A percentile compares a stretch with the other conserved stretches of the same genome.
Conservation (phyloP, 1,140 invertebrate species). For the Drosophila azteca region DNA sequence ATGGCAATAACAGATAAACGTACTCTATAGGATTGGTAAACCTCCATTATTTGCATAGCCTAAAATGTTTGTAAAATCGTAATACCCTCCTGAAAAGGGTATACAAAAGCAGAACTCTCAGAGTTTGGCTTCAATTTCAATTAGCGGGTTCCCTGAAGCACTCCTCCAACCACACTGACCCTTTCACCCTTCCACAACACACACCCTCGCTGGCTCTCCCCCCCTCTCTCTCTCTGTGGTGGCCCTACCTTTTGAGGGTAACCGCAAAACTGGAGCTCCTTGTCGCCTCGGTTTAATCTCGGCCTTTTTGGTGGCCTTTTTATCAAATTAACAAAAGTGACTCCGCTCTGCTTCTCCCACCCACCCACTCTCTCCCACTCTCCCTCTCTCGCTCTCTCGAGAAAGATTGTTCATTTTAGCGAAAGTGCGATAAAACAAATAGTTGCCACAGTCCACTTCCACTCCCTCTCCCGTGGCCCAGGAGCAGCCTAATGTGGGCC, state of each 20-base stretch:
- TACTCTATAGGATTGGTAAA: too few species aligned
- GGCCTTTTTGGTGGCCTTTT: slow-evolving; percentile 72
- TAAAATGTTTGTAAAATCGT: too few species aligned
- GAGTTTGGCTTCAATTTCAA: slow-evolving; percentile 56
- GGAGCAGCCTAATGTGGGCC: slow-evolving; percentile 49
- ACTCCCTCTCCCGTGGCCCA: slow-evolving; percentile 1
- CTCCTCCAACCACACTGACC: not conserved
- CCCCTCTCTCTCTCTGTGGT: too few species aligned
- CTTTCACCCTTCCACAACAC: too few species aligned
- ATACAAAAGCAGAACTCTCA: not conserved
- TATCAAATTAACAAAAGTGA: slow-evolving; percentile 83
- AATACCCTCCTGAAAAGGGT: too few species aligned
- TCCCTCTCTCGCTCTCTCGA: slow-evolving; percentile 1
- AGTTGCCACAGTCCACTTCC: slow-evolving; percentile 45
- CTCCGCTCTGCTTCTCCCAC: slow-evolving; percentile 3
- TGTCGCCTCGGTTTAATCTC: slow-evolving; percentile 67
- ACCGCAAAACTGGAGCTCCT: slow-evolving; percentile 47
- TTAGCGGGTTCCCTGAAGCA: slow-evolving; percentile 39
- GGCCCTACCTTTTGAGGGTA: not conserved
- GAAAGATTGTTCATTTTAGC: slow-evolving; percentile 73
- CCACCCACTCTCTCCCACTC: not conserved
- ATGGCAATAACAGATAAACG: too few species aligned
- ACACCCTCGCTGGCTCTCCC: too few species aligned
- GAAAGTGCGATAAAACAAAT: slow-evolving; percentile 83
- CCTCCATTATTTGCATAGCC: too few species aligned